Evolutionary conservation across 1,140 invertebrate genomes (phyloP).

Genomic region (Sycophaga agraensis): DNA sequence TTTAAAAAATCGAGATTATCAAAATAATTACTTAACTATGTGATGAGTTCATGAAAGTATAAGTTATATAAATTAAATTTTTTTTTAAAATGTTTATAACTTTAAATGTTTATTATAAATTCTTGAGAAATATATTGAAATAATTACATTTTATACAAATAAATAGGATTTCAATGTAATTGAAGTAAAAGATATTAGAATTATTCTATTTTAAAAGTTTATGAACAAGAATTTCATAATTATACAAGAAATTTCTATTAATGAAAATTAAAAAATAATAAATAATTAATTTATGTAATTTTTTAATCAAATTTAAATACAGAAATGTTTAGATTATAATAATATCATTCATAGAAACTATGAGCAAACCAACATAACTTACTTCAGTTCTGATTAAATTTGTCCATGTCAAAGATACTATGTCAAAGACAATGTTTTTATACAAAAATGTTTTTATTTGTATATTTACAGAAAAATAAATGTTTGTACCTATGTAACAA

Average conservation of each 20-base stretch:
- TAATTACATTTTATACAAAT: no score
- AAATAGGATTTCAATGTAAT: no score
- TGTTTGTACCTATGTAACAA: constrained; percentile 25
- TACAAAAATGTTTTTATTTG: constrained; percentile 16
- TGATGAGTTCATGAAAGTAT: no score
- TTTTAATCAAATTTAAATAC: not conserved
- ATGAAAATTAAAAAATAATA: not conserved
- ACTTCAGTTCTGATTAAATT: not conserved
- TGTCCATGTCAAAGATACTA: constrained; percentile 2
- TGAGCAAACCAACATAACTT: not conserved
- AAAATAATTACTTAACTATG: no score
- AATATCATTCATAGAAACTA: not conserved
- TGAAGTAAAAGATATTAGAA: no score
- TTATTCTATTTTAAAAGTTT: no score
- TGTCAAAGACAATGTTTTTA: constrained; percentile 15
- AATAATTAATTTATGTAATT: not conserved
- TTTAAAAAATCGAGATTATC: no score
- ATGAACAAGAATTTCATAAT: no score
- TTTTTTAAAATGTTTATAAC: not conserved
- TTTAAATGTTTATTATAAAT: not conserved
- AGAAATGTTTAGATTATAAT: not conserved
- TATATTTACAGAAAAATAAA: constrained; percentile 19
- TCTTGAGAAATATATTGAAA: not conserved
- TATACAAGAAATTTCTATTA: no score
- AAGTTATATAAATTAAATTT: no score